Evolutionary conservation across 1,140 invertebrate species (phyloP), one percentile per base, ranked within the genome.

Genomic region (Tetramorium parvispinum): DNA sequence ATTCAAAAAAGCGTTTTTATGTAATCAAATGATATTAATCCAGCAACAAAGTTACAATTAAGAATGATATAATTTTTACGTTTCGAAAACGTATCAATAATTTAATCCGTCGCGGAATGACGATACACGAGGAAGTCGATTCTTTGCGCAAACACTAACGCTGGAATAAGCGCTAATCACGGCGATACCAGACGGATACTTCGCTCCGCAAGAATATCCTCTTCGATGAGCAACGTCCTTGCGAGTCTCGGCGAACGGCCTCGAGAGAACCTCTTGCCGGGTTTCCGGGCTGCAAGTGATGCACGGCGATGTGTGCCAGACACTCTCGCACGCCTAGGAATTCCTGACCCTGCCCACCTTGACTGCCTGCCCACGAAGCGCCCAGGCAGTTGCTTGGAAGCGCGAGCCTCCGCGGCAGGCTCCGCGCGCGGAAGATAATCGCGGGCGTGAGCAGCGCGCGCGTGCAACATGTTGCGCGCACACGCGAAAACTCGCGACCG

Each of bases 281-380:
- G 91, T 92, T 93, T 92, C 93, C 91, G 92, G 91, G 89, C 92
- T 90, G 89, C 75, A 53, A 83, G 82, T 88, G 86, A 87, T 82
- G 79, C 88, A 85, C 85, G 88, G 83, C 92, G 85, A 92, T 91
- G 88, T 93, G 90, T 93, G 90, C 90, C 91, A 91, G 90, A 89
- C 91, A 89, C 91, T 89, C 88, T 89, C 90, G 88, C 91, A 90
- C 90, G 88, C 91, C 91, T 92, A 93, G 88, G 91, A 94, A 94
- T 94, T 94, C 92, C 91, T 93, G 89, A 94, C 91, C 90, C 93
- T 93, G 90, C 93, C 93, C 92, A 93, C 93, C 92, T 92, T 91
- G 91, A 91, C 91, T 93, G 81, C 55, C 90, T 91, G 70, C 86
- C 88, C 57, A 89, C 86, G 77, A 90, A 57, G 79, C 77, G 18